Percentiles rank a stretch among this genome's conserved stretches.
Conservation (phyloP, 2,888 invertebrate species). For the Ceriagrion tenellum region DNA sequence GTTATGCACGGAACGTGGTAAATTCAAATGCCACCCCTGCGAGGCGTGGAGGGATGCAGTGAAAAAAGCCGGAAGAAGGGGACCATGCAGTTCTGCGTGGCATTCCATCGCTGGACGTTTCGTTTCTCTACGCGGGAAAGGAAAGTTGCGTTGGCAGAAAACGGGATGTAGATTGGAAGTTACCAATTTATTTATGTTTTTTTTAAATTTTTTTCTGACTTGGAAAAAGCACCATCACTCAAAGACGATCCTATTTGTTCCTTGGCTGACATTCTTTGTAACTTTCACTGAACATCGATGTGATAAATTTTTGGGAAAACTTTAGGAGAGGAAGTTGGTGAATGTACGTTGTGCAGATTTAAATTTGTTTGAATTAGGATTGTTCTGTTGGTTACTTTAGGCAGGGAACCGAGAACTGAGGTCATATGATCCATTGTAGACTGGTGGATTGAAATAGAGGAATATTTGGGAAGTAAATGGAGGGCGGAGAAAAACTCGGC, state of each 20-base stretch:
- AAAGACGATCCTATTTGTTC: neutral
- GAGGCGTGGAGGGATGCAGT: neutral
- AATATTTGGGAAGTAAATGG: too few species aligned
- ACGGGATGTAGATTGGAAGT: neutral
- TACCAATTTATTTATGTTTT: neutral
- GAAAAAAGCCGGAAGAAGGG: neutral
- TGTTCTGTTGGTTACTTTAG: too few species aligned
- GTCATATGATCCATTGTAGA: too few species aligned
- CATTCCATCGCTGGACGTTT: neutral
- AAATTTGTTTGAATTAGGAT: too few species aligned
- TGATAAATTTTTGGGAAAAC: neutral
- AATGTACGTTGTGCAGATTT: too few species aligned
- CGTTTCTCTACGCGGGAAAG: neutral
- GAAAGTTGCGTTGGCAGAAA: neutral
- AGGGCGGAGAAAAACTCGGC: too few species aligned
- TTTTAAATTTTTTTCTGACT: neutral
- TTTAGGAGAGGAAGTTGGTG: neutral
- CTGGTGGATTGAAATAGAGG: too few species aligned
- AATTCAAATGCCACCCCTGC: neutral
- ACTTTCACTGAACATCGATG: neutral
- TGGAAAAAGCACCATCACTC: neutral
- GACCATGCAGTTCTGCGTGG: slow-evolving; percentile 2
- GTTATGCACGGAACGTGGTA: slow-evolving; percentile 28
- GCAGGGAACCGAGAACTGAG: too few species aligned
- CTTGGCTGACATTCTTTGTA: neutral